Base-by-base conservation (phyloP, 2,113 vertebrate species). In the Numida meleagris region DNA sequence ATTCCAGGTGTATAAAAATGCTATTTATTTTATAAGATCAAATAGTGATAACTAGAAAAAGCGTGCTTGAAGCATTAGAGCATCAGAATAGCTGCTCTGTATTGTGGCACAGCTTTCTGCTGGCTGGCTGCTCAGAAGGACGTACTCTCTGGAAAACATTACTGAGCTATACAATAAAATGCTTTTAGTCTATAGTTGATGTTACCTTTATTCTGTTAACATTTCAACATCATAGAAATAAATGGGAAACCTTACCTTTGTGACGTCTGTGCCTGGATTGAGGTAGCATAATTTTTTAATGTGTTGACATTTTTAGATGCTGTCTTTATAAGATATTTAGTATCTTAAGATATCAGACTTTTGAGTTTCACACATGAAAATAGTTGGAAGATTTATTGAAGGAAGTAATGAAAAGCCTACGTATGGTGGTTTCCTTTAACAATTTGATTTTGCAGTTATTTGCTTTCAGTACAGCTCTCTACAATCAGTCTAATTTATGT, bases 11-110 rank as follows among this genome's bases (percentile, higher is more conserved):
- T 61, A 59, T 80, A 82, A 74, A 94, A 78, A 81, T 86, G 61
- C n/a, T 59, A 15, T 88, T 93, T 80, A 77, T 89, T 51, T 94
- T 89, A 18, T 38, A 57, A 81, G 65, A 83, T 86, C 80, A 88
- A 88, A 72, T 45, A 65, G 27, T n/a, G 40, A 68, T 82, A 45
- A 21, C 59, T 78, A 74, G 76, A 75, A 89, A 59, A 85, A 93
- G 4, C 36, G 79, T 15, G 25, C 58, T 63, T 25, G 31, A 71
- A 74, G 13, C 80, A 71, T 80, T 83, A 88, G 13, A 55, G 38
- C 79, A 65, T 57, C 43, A 68, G 46, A 75, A 15, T 76, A 67
- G 46, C 72, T 94, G 78, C 58, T 89, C 62, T 70, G 0, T 70
- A 33, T 84, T 89, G 53, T 19, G 21, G 23, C 13, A 61, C 67